These are phyloP conservation scores for Mastacembelus armatus DNA, from an alignment of 2,797 vertebrate genomes.

Conservation along the genomic window DNA sequence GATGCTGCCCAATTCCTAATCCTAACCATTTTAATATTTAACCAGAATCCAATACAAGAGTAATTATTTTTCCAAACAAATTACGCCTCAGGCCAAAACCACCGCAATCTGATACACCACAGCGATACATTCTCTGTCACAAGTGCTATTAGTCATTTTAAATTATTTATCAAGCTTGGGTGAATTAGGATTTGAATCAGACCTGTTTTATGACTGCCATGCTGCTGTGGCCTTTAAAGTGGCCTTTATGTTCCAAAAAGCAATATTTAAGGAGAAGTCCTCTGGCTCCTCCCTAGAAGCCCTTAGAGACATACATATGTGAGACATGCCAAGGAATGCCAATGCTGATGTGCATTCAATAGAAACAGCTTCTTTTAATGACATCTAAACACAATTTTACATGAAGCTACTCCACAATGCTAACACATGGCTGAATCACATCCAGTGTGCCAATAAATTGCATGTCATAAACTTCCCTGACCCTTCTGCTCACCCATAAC, in stretches of 20 bases:
- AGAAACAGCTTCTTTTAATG: slow-evolving; percentile 19
- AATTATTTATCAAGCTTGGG: slow-evolving; percentile 83
- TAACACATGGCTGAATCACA: slow-evolving; percentile 9
- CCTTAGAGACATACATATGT: slow-evolving; percentile 24
- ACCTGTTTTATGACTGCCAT: slow-evolving; percentile 54
- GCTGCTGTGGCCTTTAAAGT: slow-evolving; percentile 35
- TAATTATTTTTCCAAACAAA: slow-evolving; percentile 88
- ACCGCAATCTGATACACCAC: slow-evolving; percentile 76
- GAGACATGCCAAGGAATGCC: no score
- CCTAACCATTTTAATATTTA: slow-evolving; percentile 84
- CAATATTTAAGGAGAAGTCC: slow-evolving; percentile 39
- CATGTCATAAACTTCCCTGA: background rate
- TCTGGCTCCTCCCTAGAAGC: slow-evolving; percentile 31
- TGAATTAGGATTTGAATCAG: slow-evolving; percentile 75
- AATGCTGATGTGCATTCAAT: slow-evolving; percentile 16
- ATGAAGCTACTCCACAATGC: background rate
- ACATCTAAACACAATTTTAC: slow-evolving; percentile 24
- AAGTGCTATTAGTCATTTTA: slow-evolving; percentile 83
- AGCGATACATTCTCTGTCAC: slow-evolving; percentile 75
- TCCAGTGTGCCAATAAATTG: slow-evolving; percentile 26
- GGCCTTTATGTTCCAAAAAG: slow-evolving; percentile 35
- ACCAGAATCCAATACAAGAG: slow-evolving; percentile 81
- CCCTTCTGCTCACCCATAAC: slow-evolving; percentile 5
- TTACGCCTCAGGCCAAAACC: slow-evolving; percentile 78
- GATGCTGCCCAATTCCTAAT: slow-evolving; percentile 68